phyloP scores from a whole-genome alignment of 1,140 invertebrate genomes.

The Scylla paramamosain region DNA sequence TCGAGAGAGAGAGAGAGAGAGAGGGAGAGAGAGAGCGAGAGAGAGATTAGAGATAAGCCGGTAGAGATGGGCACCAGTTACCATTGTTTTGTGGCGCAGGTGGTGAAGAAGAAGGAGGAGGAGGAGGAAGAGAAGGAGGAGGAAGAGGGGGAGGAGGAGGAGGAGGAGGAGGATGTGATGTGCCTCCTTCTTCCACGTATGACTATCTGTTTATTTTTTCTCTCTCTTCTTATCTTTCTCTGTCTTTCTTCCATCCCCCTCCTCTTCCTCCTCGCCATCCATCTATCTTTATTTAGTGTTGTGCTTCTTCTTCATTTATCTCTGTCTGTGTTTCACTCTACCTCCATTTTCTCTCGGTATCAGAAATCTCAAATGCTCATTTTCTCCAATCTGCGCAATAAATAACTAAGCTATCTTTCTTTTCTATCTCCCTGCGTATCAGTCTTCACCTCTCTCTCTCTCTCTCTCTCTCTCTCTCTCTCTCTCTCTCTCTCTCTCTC shows the following conservation, averaged over 20 bases:
- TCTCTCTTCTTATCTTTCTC: background rate
- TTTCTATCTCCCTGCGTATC: background rate
- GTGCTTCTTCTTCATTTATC: background rate
- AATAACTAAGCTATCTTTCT: background rate
- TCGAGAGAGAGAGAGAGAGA: background rate
- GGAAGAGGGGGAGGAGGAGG: background rate
- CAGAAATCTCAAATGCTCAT: background rate
- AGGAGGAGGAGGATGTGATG: background rate
- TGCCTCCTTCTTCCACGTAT: background rate
- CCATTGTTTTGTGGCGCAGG: background rate
- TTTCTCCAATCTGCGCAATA: conserved; percentile 1
- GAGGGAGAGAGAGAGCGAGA: conserved; percentile 6
- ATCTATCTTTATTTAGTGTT: background rate
- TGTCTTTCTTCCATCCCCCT: background rate
- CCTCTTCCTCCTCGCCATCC: background rate
- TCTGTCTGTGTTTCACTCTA: background rate
- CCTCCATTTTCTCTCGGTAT: background rate
- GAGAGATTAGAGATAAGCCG: background rate
- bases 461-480: conserved; percentile 3
- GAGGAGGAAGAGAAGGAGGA: background rate
- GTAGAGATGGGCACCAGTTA: background rate
- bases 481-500: conserved; percentile 16
- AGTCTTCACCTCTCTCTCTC: background rate
- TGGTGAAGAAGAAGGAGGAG: background rate
- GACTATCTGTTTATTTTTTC: background rate